Conservation (phyloP, 2,797 vertebrate species). For the Parauchenoglanis ngamensis region DNA sequence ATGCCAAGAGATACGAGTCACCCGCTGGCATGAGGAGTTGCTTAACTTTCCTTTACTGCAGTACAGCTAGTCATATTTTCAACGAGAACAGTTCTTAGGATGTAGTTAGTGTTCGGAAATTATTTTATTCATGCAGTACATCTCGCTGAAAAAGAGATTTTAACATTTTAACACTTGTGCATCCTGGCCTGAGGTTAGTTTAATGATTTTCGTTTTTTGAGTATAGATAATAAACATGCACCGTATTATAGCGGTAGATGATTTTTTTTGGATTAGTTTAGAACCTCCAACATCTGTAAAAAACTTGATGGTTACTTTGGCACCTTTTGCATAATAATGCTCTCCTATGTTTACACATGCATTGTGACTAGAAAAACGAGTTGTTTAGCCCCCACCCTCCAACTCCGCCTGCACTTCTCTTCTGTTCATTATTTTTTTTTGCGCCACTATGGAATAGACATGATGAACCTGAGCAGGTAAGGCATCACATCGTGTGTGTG, state of each 20-base stretch:
- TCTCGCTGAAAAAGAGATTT: neutral
- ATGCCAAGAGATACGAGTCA: constrained; percentile 44
- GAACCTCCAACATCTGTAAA: neutral
- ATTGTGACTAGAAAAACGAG: constrained; percentile 38
- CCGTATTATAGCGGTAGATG: neutral
- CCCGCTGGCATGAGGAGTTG: neutral
- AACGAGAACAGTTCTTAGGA: neutral
- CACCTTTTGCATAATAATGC: constrained; percentile 4
- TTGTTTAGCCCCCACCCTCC: constrained; percentile 25
- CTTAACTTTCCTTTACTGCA: constrained; percentile 7
- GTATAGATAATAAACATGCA: neutral
- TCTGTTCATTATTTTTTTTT: constrained; percentile 6
- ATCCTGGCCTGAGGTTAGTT: neutral
- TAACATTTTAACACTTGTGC: neutral
- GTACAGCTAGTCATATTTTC: neutral
- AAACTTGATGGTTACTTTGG: neutral
- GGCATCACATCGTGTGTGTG: constrained; percentile 6
- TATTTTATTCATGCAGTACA: neutral
- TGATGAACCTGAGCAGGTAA: constrained; percentile 19
- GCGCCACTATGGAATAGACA: constrained; percentile 12
- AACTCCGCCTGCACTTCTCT: constrained; percentile 13
- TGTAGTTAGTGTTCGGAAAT: neutral
- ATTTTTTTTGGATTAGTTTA: neutral
- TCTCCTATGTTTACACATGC: constrained; percentile 27
- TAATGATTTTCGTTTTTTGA: neutral